Conservation (phyloP, 2,888 invertebrate genomes). For the Yponomeuta evonymella region DNA sequence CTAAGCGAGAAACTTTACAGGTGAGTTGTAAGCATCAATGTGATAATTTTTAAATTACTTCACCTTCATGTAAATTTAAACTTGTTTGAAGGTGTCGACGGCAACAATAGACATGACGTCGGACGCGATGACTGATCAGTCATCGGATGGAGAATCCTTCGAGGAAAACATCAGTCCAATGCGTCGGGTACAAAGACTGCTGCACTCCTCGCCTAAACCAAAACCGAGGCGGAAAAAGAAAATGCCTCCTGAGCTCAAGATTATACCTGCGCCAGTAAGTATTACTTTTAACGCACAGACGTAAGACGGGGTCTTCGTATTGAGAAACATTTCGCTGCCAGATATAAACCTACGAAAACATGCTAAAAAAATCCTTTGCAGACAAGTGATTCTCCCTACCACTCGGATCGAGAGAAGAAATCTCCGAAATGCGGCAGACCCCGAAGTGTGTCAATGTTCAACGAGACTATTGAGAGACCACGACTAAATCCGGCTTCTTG, state of each 20-base stretch:
- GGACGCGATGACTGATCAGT: constrained; percentile 80
- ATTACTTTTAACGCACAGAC: background rate
- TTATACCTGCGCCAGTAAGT: constrained; percentile 63
- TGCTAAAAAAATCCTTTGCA: constrained; percentile 30
- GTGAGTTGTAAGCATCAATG: constrained; percentile 37
- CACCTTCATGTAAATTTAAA: background rate
- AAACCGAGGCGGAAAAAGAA: constrained; percentile 67
- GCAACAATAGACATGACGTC: constrained; percentile 78
- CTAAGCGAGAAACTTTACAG: constrained; percentile 75
- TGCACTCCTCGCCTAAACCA: constrained; percentile 50
- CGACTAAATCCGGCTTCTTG: constrained; percentile 66
- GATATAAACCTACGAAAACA: too few species aligned
- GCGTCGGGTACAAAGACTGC: constrained; percentile 58
- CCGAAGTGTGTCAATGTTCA: constrained; percentile 67
- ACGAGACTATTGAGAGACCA: constrained; percentile 55
- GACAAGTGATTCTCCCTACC: constrained; percentile 69
- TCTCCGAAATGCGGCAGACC: constrained; percentile 51
- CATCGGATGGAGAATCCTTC: constrained; percentile 77
- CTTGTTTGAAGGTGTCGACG: constrained; percentile 66
- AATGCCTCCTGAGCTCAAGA: constrained; percentile 73
- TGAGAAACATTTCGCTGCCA: too few species aligned
- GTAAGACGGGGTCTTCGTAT: too few species aligned
- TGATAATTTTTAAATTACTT: background rate
- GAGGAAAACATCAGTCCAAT: constrained; percentile 66
- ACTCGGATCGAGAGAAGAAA: constrained; percentile 63